Base-by-base conservation (phyloP, 2,797 vertebrate species). In the Coendou prehensilis region DNA sequence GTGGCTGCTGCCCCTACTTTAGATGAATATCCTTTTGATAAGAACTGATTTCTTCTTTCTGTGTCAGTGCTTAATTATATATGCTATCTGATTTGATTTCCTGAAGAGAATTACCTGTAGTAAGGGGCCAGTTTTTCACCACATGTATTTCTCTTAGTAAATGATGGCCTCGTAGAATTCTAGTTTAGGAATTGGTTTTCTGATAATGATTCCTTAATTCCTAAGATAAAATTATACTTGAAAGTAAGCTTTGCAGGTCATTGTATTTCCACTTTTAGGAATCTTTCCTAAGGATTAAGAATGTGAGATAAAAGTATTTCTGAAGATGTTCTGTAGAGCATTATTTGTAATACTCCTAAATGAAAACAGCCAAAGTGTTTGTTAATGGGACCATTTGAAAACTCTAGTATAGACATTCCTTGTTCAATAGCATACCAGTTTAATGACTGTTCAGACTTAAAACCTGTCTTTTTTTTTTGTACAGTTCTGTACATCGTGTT, bases 131-230 rank as follows among this genome's bases (percentile, higher is more conserved):
- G 15, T 81, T 89, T 50, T 59, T 52, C 0, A 81, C 26, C 41
- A 52, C 9, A 7, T 67, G 5, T 47, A 47, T 94, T 79, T 90
- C 22, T 83, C 37, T 52, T 76, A 71, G 15, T 86, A 93, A 88
- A 87, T 67, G 47, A 64, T 67, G 64, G 56, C 52, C 30, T 56
- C 15, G 30, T 61, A 78, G 45, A 92, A 80, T 95, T 95, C 50
- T 91, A 52, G 30, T 94, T 87, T 78, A 95, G 45, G 33, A 93
- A 63, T 59, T 81, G 57, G 8, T 94, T 97, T 91, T 54, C 67
- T 91, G 37, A 91, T 78, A 84, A 23, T 9, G 87, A 80, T 91
- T 91, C 26, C 63, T 83, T 97, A 47, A 83, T 92, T 92, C 56
- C 30, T 73, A 78, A 30, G 5, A 63, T 63, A 86, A 92, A 79